Base-by-base conservation (phyloP, 1,140 invertebrate species). In the Euura saliciscinereae region DNA sequence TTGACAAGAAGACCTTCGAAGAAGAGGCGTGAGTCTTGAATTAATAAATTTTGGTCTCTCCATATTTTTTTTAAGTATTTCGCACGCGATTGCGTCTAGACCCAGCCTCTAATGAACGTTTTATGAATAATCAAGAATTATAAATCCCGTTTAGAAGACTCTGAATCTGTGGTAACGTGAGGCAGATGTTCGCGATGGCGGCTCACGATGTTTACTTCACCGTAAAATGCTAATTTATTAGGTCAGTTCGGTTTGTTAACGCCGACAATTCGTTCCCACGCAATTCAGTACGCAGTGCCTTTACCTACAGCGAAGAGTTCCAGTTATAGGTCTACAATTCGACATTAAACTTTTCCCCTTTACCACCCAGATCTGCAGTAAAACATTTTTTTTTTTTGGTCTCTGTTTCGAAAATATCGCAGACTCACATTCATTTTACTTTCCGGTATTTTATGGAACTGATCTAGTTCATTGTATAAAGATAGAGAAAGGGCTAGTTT, bases 221-320 rank as follows among this genome's bases (percentile, higher is more conserved):
- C 70, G 74, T 72, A 75, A 78, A 79, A 81, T 81, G 79, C 79
- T 82, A 80, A 82, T 83, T 79, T 75, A 83, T 82, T 77, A 74
- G 77, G 78, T 83, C 80, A 82, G 70, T 73, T 77, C 78, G 80
- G 73, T 77, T 78, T 73, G 78, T 76, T 80, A 76, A 67, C 51
- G 51, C 77, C 70, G 65, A 11, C 66, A 65, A 66, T 70, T 68
- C 71, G 69, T 76, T 80, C 78, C 75, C 78, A 78, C 74, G 76
- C 75, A 73, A 78, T 76, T 28, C 43, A 68, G 51, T 59, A 59
- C 51, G 13, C 10, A 59, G 51, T 59, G 51, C 51, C 6, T 59
- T 59, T 59, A 59, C 51, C 51, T 59, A 59, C 51, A 59, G 51
- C 51, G 51, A 59, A 59, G 51, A 28, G 28, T 28, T 28, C 28